Evolutionary conservation across 2,797 vertebrate genomes (phyloP).

Genomic region (Parauchenoglanis ngamensis): DNA sequence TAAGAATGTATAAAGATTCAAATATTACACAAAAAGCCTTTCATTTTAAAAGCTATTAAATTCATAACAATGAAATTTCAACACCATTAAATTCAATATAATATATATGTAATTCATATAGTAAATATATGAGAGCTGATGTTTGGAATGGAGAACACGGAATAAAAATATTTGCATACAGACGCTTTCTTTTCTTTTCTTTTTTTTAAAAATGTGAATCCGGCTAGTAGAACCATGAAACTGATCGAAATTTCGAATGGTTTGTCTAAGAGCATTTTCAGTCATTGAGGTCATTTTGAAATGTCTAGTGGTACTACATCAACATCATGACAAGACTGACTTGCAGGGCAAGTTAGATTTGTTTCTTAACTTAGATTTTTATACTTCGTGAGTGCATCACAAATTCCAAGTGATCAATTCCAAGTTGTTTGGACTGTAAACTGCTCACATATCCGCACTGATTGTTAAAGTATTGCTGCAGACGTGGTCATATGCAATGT

Average conservation of each 20-base stretch:
- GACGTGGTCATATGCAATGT: neutral
- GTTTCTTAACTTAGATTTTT: neutral
- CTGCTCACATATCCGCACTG: neutral
- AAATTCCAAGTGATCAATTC: neutral
- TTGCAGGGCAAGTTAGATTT: neutral
- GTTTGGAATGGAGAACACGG: neutral
- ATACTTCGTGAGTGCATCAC: neutral
- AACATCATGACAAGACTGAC: neutral
- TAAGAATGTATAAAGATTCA: neutral
- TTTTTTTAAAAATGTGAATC: neutral
- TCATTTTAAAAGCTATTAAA: neutral
- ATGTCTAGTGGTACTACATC: neutral
- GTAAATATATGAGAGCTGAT: neutral
- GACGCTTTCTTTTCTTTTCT: neutral
- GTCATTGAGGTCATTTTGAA: neutral
- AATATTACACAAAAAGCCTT: neutral
- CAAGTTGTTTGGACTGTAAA: neutral
- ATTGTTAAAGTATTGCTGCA: neutral
- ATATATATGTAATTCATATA: too few relatives aligned
- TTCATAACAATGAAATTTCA: neutral
- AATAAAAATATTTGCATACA: neutral
- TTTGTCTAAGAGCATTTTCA: neutral
- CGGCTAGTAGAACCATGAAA: neutral
- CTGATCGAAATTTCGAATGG: neutral
- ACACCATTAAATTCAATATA: too few relatives aligned